These are phyloP conservation scores for Argyresthia albistria DNA, from an alignment of 2,888 invertebrate species.

Conservation along the genomic window DNA sequence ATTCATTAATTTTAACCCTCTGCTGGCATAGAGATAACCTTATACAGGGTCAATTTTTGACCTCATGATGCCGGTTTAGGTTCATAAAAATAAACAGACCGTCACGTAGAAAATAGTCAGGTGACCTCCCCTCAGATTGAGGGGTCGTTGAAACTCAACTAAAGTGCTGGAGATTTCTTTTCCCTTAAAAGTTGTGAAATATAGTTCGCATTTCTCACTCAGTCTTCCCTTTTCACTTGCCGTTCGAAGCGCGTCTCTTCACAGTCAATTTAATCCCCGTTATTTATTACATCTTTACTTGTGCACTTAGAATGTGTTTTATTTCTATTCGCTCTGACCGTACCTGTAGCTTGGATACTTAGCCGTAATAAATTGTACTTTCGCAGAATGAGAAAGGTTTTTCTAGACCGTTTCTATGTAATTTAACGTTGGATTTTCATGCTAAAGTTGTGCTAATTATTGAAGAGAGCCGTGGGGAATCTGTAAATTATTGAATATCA, in stretches of 20 bases:
- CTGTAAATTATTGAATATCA: too few relatives aligned
- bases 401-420: neutral
- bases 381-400: neutral
- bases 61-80: too few relatives aligned
- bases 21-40: too few relatives aligned
- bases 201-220: neutral
- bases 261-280: slow-evolving; percentile 64
- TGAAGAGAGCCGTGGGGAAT: neutral
- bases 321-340: slow-evolving; percentile 3
- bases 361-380: neutral
- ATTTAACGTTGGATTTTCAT: neutral
- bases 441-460: neutral
- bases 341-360: neutral
- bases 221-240: slow-evolving; percentile 1
- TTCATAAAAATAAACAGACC: too few relatives aligned
- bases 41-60: too few relatives aligned
- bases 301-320: slow-evolving; percentile 30
- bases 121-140: too few relatives aligned
- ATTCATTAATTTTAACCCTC: too few relatives aligned
- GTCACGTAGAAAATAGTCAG: too few relatives aligned
- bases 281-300: slow-evolving; percentile 58
- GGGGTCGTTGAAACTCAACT: too few relatives aligned
- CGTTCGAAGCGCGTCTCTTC: slow-evolving; percentile 52
- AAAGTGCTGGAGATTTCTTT: too few relatives aligned
- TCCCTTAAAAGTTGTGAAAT: neutral